Percentiles rank a stretch among this genome's conserved stretches.
These are phyloP conservation scores for Sebastes matsubarae DNA, from an alignment of 2,797 vertebrate genomes.

Conservation along the genomic window DNA sequence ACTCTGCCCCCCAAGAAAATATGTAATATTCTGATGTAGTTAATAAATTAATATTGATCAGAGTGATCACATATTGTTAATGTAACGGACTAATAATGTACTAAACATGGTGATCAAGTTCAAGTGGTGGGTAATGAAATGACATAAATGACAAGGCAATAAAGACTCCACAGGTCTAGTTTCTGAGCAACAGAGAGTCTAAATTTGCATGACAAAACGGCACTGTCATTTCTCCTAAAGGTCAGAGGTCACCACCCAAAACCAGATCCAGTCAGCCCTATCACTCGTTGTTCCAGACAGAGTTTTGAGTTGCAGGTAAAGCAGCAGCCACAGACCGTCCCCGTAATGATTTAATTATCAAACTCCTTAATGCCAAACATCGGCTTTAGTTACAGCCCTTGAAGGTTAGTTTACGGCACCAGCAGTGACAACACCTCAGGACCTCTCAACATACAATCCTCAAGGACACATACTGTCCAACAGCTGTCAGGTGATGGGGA, in stretches of 20 bases:
- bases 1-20: too few relatives aligned
- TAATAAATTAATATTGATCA: neutral
- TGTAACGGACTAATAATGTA: neutral
- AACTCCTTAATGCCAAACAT: constrained; percentile 85
- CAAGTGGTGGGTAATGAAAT: neutral
- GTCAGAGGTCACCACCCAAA: constrained; percentile 58
- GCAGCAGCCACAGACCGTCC: constrained; percentile 76
- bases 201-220: constrained; percentile 15
- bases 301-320: constrained; percentile 86
- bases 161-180: neutral
- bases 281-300: constrained; percentile 77
- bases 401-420: constrained; percentile 87
- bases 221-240: constrained; percentile 22
- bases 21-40: neutral
- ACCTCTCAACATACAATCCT: constrained; percentile 84
- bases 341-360: constrained; percentile 95
- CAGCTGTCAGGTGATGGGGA: constrained; percentile 69
- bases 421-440: constrained; percentile 76
- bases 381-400: constrained; percentile 87
- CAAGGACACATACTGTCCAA: constrained; percentile 66
- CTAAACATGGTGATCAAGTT: neutral
- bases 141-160: neutral
- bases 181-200: constrained; percentile 24
- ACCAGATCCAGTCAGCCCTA: constrained; percentile 46
- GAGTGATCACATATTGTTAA: neutral